Base-by-base conservation (phyloP, 2,888 invertebrate species). In the Hyalella azteca region DNA sequence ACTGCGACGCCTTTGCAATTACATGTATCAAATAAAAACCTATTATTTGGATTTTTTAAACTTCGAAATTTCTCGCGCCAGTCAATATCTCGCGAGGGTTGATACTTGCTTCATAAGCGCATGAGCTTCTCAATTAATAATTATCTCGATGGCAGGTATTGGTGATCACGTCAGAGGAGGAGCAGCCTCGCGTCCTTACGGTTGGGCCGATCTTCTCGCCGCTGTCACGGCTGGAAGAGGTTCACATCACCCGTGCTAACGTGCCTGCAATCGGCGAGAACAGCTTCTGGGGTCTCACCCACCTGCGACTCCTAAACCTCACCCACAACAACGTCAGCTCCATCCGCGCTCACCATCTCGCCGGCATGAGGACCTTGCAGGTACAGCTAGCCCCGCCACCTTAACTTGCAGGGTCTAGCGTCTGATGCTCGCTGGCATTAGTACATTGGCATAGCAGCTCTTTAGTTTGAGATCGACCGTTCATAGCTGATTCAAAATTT, bases 241-340 rank as follows among this genome's bases (percentile, higher is more conserved):
- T 95, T 13, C 91, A 91, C 86, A 93, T 94, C 60, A 87, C 87
- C 2, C 85, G 87, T 73, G 94, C 94, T 0, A 92, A 92, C 86
- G 88, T 95, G 40, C 93, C 93, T 26, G 92, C 93, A 41, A 93
- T 95, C 83, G 94, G 94, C 4, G 91, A 92, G 86, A 92, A 93
- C 86, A 92, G 93, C 1, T 94, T 95, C 87, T 94, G 94, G 94
- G 94, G 94, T 7, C 91, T 94, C 1, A 91, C 89, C 9, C 88
- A 88, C 13, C 87, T 91, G 54, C 88, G 88, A 84, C 85, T 89
- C n/a, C 88, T 93, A 85, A 93, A 94, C 88, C 89, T 95, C 77
- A 92, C 93, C 3, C 88, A 91, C 86, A 95, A 95, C 88, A 94
- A 93, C 86, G 91, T 95, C 45, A 92, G 92, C 50, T 85, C 87